Evolutionary conservation across 2,113 vertebrate species (phyloP), one percentile per base, ranked within the genome.

Genomic region (Sander lucioperca): DNA sequence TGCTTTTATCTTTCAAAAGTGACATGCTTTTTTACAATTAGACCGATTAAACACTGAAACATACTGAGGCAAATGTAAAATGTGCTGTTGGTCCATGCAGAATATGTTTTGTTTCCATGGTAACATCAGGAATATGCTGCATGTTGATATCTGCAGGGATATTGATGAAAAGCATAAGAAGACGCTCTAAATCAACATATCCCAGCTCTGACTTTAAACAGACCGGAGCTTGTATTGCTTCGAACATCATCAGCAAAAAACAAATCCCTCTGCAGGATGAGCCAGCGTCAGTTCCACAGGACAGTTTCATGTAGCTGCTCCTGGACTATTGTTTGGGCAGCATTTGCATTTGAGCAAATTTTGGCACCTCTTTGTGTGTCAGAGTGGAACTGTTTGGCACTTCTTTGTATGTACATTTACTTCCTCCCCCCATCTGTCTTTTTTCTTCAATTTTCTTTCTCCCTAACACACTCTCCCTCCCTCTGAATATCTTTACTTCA

Each of bases 81-180:
- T 70, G 59, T 79, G 21, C n/a, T 36, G 30, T 12, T 27, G 13
- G 70, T 25, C 3, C 15, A 14, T 59, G 48, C n/a, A 43, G 30
- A 53, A 14, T 21, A 14, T 75, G 54, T 74, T 82, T 65, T 65
- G 78, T 92, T 89, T 77, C 88, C 81, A 86, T 88, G 85, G 86
- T 15, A 83, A 87, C 85, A 58, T 74, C 47, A 48, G 33, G 57
- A 75, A 67, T 74, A 63, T 74, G 61, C 51, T 39, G 8, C 18
- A 7, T 56, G 39, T 30, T 48, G 21, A 54, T 71, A 62, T 74
- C 80, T 79, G 47, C n/a, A 6, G 84, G 48, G 57, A 74, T 54
- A 59, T 43, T 6, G 13, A 71, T 80, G 61, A 51, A 69, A 15
- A 69, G 39, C 21, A 45, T 74, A 27, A 15, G 53, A 51, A 50